phyloP scores from a whole-genome alignment of 1,140 invertebrate species.

The Brachionus angularis region DNA sequence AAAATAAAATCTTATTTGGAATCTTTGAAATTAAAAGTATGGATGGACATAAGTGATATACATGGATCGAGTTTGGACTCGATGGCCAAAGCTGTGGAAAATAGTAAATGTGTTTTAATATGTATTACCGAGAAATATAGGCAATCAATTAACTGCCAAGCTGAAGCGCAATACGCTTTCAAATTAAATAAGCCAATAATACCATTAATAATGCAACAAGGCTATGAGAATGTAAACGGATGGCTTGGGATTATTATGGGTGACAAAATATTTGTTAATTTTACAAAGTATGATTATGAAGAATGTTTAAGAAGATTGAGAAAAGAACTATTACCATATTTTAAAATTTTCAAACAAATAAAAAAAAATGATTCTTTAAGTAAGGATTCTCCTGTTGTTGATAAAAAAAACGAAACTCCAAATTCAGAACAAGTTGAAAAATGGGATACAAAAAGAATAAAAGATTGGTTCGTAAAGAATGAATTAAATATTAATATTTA shows the following conservation, averaged over 20 bases:
- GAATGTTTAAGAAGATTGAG: not conserved
- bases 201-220: conserved; percentile 50
- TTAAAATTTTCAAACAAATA: no score
- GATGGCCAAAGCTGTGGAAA: conserved; percentile 57
- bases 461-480: conserved; percentile 14
- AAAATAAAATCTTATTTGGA: conserved; percentile 1
- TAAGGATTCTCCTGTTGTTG: not conserved
- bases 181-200: conserved; percentile 50
- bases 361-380: not conserved
- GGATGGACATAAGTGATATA: conserved; percentile 48
- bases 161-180: conserved; percentile 54
- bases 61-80: conserved; percentile 51
- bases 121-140: conserved; percentile 56
- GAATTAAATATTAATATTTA: not conserved
- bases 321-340: no score
- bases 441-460: not conserved
- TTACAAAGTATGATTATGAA: conserved; percentile 31
- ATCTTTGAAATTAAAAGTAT: conserved; percentile 23
- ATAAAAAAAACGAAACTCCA: not conserved
- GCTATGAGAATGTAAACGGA: conserved; percentile 49
- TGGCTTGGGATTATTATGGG: conserved; percentile 54
- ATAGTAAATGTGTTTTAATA: conserved; percentile 51
- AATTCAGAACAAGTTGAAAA: not conserved
- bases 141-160: conserved; percentile 52
- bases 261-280: conserved; percentile 51